Percentiles rank a stretch among this genome's conserved stretches.
phyloP scores from a whole-genome alignment of 2,888 invertebrate species.

The Stenodera caucasica region DNA sequence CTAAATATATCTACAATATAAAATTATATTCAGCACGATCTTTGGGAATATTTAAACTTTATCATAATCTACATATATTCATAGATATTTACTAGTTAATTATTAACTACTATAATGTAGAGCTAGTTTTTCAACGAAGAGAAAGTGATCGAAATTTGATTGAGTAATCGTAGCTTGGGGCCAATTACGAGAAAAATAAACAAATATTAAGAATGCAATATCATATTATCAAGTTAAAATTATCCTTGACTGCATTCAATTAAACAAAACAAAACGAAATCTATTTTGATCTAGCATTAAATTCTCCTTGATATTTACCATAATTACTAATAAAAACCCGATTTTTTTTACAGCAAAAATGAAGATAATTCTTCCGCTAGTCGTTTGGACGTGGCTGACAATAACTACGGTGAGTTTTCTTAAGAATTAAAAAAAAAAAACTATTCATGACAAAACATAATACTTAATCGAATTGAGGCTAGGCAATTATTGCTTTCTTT shows the following conservation, averaged over 20 bases:
- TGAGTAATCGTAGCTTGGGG: neutral
- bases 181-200: neutral
- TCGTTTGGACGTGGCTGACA: constrained; percentile 86
- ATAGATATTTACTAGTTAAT: neutral
- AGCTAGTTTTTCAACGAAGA: neutral
- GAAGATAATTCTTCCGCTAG: constrained; percentile 90
- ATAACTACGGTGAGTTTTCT: constrained; percentile 75
- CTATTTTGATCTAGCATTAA: neutral
- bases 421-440: too few species aligned
- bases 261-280: neutral
- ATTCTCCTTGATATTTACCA: neutral
- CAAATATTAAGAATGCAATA: too few species aligned
- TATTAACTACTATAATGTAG: neutral
- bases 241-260: neutral
- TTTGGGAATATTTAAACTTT: neutral
- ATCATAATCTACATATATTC: neutral
- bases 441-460: too few species aligned
- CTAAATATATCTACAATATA: neutral
- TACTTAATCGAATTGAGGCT: neutral
- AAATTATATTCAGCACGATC: neutral
- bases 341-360: constrained; percentile 81
- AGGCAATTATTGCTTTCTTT: neutral
- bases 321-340: neutral
- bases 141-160: neutral
- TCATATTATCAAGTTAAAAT: too few species aligned